phyloP scores from a whole-genome alignment of 2,888 invertebrate species.

The Bruchidius siliquastri region DNA sequence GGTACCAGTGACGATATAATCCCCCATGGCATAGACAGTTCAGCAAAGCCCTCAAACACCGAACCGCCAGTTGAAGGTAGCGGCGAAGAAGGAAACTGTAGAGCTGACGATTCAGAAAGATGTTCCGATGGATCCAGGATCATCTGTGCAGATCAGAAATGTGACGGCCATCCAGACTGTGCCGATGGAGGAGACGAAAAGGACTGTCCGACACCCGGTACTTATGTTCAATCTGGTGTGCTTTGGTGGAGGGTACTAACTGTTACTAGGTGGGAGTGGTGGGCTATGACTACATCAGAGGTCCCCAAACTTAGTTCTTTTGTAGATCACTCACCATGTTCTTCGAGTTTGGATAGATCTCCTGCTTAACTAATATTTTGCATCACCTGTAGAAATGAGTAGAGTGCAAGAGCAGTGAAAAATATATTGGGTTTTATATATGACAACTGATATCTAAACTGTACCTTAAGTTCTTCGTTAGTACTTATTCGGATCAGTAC shows the following conservation, averaged over 20 bases:
- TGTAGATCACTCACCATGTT: too few relatives aligned
- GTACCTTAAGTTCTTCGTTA: too few relatives aligned
- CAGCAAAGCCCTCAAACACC: too few relatives aligned
- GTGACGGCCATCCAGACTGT: constrained; percentile 64
- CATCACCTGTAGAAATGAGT: too few relatives aligned
- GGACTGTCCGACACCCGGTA: constrained; percentile 46
- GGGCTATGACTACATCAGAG: neutral
- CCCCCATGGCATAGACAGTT: neutral
- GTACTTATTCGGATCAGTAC: too few relatives aligned
- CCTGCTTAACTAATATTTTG: too few relatives aligned
- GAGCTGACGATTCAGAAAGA: constrained; percentile 51
- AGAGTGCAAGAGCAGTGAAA: too few relatives aligned
- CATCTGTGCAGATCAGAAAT: constrained; percentile 56
- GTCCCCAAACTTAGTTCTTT: too few relatives aligned
- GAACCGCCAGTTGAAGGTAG: constrained; percentile 19
- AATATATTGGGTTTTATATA: too few relatives aligned
- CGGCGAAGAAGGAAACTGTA: constrained; percentile 37
- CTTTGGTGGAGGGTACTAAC: constrained; percentile 16
- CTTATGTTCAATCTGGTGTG: neutral
- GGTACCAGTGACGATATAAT: neutral
- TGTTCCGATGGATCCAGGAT: constrained; percentile 51
- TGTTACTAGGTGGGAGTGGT: constrained; percentile 21
- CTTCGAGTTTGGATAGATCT: too few relatives aligned
- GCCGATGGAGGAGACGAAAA: constrained; percentile 64
- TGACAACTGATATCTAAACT: too few relatives aligned